phyloP scores from a whole-genome alignment of 1,140 invertebrate species.

The Drosophila bocqueti region DNA sequence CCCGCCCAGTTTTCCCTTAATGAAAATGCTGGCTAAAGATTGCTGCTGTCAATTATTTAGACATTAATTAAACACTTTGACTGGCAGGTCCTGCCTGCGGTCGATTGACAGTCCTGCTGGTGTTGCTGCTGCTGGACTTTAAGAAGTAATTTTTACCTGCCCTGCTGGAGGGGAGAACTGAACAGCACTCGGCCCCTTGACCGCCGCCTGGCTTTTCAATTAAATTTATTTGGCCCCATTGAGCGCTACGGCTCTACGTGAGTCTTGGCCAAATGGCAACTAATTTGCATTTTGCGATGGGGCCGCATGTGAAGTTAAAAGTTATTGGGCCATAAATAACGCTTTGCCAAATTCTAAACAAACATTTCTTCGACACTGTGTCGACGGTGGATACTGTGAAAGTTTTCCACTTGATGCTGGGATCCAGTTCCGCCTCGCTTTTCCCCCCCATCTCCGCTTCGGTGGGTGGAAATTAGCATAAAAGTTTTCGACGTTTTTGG shows the following conservation, averaged over 20 bases:
- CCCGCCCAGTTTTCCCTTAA: not conserved
- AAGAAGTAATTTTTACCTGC: conserved; percentile 12
- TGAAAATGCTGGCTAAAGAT: conserved; percentile 34
- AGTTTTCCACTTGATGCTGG: conserved; percentile 75
- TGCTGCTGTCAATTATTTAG: conserved; percentile 67
- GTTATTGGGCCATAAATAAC: conserved; percentile 82
- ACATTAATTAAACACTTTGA: conserved; percentile 73
- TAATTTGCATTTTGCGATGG: conserved; percentile 67
- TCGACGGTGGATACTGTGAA: conserved; percentile 62
- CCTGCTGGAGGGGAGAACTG: not conserved
- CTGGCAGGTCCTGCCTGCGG: conserved; percentile 27
- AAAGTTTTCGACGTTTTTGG: conserved; percentile 57
- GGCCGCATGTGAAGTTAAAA: conserved; percentile 80
- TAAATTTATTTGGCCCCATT: conserved; percentile 58
- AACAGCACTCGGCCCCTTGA: not conserved
- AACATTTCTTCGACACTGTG: conserved; percentile 71
- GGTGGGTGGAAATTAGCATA: conserved; percentile 75
- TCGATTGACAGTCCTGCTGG: conserved; percentile 58
- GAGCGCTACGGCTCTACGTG: conserved; percentile 38
- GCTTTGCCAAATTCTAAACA: conserved; percentile 78
- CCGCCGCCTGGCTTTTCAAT: conserved; percentile 43
- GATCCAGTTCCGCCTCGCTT: conserved; percentile 8
- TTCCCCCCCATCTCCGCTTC: not conserved
- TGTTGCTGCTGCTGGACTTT: not conserved
- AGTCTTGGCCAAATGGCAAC: conserved; percentile 62